Conservation (phyloP, 1,140 invertebrate genomes). For the Neotoxoptera formosana region DNA sequence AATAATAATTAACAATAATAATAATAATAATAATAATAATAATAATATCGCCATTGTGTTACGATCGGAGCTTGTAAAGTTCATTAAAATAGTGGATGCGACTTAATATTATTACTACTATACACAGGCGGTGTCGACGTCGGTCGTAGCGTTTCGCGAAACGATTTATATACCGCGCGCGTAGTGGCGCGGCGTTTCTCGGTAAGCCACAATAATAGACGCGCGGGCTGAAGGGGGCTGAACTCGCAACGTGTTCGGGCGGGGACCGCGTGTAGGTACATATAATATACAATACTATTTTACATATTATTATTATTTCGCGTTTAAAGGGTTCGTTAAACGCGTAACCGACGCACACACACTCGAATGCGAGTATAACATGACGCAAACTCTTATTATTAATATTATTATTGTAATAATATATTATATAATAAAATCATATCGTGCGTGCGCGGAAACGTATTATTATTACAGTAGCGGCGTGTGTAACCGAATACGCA, state of each 20-base stretch:
- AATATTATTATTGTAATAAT: too few relatives aligned
- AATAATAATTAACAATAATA: too few relatives aligned
- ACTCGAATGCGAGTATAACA: too few relatives aligned
- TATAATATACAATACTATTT: too few relatives aligned
- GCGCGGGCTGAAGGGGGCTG: neutral
- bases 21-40: too few relatives aligned
- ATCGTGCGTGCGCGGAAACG: too few relatives aligned
- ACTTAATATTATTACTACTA: neutral
- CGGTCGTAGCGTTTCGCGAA: neutral
- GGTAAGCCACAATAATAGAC: neutral
- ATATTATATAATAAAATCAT: too few relatives aligned
- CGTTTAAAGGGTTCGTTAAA: neutral
- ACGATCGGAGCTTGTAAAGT: neutral
- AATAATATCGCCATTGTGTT: neutral
- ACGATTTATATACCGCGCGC: neutral
- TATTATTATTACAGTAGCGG: too few relatives aligned
- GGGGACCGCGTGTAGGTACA: neutral
- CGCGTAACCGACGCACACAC: neutral
- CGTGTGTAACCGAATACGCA: too few relatives aligned
- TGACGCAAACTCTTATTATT: too few relatives aligned
- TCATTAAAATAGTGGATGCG: neutral
- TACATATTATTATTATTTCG: too few relatives aligned
- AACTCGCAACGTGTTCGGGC: neutral
- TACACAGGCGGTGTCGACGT: neutral
- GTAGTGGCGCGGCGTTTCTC: neutral